Base-by-base conservation (phyloP, 2,888 invertebrate genomes). In the Coenonympha glycerion region DNA sequence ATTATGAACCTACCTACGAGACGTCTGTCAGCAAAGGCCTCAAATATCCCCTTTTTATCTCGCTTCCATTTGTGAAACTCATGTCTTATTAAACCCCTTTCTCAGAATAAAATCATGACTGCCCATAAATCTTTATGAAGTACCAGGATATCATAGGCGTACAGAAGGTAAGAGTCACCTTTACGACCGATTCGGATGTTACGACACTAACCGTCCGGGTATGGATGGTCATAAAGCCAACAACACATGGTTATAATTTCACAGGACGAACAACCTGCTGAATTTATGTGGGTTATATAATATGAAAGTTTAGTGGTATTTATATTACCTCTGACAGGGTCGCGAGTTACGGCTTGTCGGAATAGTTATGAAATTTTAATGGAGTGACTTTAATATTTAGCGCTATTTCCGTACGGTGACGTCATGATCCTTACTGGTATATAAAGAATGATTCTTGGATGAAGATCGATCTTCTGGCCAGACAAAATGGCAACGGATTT, bases 181-280 rank as follows among this genome's bases (percentile, higher is more conserved):
- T 68, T 66, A 66, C 62, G 61, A 60, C 42, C 59, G 39, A 47
- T 63, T 58, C 47, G 52, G 45, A 52, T 45, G 58, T 59, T 60
- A 65, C 60, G 65, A 61, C 53, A 56, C 57, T 62, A 68, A 61
- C 62, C 60, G 55, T 56, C 59, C 62, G 58, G 54, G 59, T 63
- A 55, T 63, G 60, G 62, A 50, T 28, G 48, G 48, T 61, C 67
- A 58, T 72, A 68, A 71, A 69, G 63, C 62, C 59, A 62, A 64
- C 64, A 67, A 70, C 69, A 67, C 62, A 62, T 68, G 68, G 63
- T 68, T 53, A 53, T 56, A 57, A 55, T 52, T 52, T 47, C 47
- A 49, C 41, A 36, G 49, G 56, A 56, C 49, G 56, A 60, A 65
- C 60, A 60, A 57, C 63, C 56, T 61, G 45, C 55, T 53, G 58